Percentiles rank a stretch among this genome's conserved stretches.
Evolutionary conservation across 2,113 vertebrate species (phyloP).

Genomic region (Corydoras maculifer): DNA sequence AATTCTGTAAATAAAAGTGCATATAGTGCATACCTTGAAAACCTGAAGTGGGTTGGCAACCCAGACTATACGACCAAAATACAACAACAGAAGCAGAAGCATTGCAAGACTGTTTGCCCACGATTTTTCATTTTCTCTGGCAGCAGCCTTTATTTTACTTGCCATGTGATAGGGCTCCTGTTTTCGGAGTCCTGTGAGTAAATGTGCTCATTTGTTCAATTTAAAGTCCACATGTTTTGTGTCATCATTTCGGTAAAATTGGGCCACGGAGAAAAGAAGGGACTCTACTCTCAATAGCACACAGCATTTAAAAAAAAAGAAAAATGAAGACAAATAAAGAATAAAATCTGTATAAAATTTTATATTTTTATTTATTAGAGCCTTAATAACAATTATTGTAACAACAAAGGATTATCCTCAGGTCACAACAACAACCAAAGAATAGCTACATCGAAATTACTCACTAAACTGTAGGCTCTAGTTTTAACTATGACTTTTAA

Average conservation of each 20-base stretch:
- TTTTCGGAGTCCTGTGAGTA: slow-evolving; percentile 3
- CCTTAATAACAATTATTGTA: no score
- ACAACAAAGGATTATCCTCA: no score
- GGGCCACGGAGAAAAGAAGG: not conserved
- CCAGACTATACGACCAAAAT: not conserved
- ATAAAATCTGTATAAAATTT: no score
- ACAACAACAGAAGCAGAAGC: not conserved
- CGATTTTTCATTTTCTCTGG: not conserved
- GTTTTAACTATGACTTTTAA: no score
- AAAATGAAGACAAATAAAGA: not conserved
- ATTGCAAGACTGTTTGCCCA: not conserved
- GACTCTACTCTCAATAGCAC: not conserved
- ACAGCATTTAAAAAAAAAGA: not conserved
- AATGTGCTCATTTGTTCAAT: slow-evolving; percentile 2
- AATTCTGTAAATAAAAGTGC: no score
- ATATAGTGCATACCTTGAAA: not conserved
- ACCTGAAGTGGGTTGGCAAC: not conserved
- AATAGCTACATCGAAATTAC: no score
- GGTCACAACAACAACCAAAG: no score
- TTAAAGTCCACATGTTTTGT: slow-evolving; percentile 8
- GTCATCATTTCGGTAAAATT: not conserved
- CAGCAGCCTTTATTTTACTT: not conserved
- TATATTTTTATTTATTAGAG: no score
- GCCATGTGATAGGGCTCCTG: not conserved
- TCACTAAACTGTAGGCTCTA: no score